Conservation (phyloP, 2,113 vertebrate species). For the Dendrocopos noguchii region DNA sequence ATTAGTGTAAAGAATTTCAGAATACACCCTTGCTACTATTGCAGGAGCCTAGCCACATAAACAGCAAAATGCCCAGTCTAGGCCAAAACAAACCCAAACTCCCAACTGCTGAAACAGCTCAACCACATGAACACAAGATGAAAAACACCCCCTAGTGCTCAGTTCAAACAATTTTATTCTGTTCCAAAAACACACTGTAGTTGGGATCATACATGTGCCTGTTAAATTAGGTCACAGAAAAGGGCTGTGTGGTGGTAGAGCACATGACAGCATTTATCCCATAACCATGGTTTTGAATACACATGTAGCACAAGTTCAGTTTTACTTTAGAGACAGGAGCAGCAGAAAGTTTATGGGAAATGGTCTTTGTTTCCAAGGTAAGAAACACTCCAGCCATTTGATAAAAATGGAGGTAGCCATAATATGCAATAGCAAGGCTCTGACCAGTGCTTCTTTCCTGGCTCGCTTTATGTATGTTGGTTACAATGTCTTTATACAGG, state of each 20-base stretch:
- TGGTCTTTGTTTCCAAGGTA: neutral
- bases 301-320: neutral
- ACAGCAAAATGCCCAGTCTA: neutral
- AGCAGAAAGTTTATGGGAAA: neutral
- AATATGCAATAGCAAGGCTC: neutral
- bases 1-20: neutral
- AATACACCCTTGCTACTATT: neutral
- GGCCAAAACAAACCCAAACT: neutral
- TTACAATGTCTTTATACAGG: neutral
- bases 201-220: neutral
- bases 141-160: neutral
- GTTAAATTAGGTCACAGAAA: slow-evolving; percentile 13
- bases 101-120: neutral
- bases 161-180: slow-evolving; percentile 62
- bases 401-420: slow-evolving; percentile 55
- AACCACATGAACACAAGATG: neutral
- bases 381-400: slow-evolving; percentile 34
- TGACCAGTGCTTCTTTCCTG: neutral
- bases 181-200: slow-evolving; percentile 39
- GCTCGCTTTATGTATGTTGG: neutral
- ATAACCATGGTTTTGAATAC: slow-evolving; percentile 25
- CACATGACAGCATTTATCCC: neutral
- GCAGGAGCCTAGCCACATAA: neutral
- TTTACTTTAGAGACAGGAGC: slow-evolving; percentile 42
- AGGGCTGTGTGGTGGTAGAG: neutral